These are phyloP conservation scores for Alosa alosa DNA, from an alignment of 2,113 vertebrate genomes.

Conservation along the genomic window DNA sequence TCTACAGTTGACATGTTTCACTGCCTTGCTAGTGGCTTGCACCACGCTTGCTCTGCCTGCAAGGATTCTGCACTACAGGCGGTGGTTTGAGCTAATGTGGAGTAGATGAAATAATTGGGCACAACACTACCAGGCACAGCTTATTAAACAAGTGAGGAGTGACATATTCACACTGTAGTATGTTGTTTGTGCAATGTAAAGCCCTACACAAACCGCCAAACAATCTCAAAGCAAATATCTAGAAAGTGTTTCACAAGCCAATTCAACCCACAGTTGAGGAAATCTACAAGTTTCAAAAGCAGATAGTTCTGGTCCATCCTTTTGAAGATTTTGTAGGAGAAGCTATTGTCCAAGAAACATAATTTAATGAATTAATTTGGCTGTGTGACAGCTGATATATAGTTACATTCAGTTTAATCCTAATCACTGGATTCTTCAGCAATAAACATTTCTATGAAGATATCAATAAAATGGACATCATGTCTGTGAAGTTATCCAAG, in stretches of 20 bases:
- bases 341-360: background rate
- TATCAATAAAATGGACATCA: background rate
- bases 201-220: no score
- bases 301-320: background rate
- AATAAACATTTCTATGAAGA: background rate
- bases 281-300: background rate
- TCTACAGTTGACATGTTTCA: conserved; percentile 46
- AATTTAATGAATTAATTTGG: background rate
- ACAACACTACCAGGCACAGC: background rate
- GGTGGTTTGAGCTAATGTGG: background rate
- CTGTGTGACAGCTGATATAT: background rate
- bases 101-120: conserved; percentile 1
- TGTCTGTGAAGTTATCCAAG: background rate
- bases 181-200: background rate
- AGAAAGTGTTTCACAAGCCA: background rate
- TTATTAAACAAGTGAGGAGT: background rate
- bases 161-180: background rate
- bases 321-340: background rate
- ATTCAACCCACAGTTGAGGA: background rate
- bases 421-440: no score
- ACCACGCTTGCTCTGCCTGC: background rate
- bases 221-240: no score
- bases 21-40: conserved; percentile 25
- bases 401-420: background rate
- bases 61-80: background rate